Conservation (phyloP, 2,888 invertebrate species). For the Melinaea marsaeus region DNA sequence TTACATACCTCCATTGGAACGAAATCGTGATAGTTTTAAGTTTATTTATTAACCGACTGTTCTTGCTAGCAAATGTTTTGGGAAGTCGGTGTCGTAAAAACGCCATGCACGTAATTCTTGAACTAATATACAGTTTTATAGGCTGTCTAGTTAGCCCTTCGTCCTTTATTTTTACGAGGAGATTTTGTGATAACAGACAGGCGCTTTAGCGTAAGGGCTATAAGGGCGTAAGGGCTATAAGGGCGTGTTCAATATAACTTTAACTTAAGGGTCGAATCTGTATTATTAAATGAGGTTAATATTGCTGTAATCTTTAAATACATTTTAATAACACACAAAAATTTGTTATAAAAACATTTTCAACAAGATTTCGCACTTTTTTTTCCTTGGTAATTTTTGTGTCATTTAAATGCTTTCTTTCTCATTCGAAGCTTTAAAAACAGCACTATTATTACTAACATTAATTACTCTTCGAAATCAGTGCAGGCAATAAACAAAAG, state of each 20-base stretch:
- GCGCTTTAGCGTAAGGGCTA: too few relatives aligned
- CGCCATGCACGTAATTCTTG: conserved; percentile 29
- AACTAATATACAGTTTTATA: conserved; percentile 28
- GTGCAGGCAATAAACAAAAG: conserved; percentile 55
- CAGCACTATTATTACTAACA: conserved; percentile 39
- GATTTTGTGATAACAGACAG: conserved; percentile 20
- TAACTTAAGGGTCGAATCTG: conserved; percentile 1
- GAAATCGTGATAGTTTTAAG: conserved; percentile 28
- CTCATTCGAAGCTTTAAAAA: conserved; percentile 23
- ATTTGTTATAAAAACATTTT: too few relatives aligned
- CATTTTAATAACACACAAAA: neutral
- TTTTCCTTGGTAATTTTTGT: conserved; percentile 12
- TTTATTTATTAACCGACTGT: conserved; percentile 31
- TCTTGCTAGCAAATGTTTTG: conserved; percentile 30
- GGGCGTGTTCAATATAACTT: conserved; percentile 12
- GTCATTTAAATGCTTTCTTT: conserved; percentile 7
- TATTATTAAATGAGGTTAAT: conserved; percentile 1
- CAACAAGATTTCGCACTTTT: neutral
- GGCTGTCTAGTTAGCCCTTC: conserved; percentile 20
- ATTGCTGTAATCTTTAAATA: neutral
- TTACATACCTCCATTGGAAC: conserved; percentile 31
- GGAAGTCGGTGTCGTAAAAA: conserved; percentile 29
- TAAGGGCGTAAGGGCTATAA: too few relatives aligned
- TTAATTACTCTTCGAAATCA: conserved; percentile 54
- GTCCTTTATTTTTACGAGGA: conserved; percentile 24